Conservation (phyloP, 2,888 invertebrate species). For the Thereva nobilitata region DNA sequence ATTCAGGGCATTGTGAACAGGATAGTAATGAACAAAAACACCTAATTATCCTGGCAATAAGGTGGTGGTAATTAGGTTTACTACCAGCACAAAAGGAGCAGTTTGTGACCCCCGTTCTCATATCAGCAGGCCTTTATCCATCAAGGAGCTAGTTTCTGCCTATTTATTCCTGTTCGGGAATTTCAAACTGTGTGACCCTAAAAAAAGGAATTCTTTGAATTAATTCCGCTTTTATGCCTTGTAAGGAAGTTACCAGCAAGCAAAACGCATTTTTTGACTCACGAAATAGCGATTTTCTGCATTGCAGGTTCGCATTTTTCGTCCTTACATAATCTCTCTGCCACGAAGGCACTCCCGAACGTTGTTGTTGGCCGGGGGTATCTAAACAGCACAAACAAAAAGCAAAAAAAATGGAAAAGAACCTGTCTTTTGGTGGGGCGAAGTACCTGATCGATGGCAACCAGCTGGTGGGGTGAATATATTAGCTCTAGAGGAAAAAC, state of each 20-base stretch:
- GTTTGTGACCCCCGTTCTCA: too few species aligned
- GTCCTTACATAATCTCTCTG: neutral
- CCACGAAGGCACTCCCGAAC: constrained; percentile 2
- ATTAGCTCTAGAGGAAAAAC: constrained; percentile 24
- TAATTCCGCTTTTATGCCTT: constrained; percentile 2
- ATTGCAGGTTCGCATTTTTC: constrained; percentile 8
- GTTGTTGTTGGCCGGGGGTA: neutral
- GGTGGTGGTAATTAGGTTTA: too few species aligned
- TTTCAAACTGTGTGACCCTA: neutral
- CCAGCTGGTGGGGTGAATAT: constrained; percentile 15
- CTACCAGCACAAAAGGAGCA: too few species aligned
- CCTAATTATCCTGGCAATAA: too few species aligned
- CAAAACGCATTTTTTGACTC: constrained; percentile 19
- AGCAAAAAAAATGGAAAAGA: too few species aligned
- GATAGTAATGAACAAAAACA: too few species aligned
- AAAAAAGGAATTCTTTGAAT: neutral
- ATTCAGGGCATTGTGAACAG: too few species aligned
- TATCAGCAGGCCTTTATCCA: too few species aligned
- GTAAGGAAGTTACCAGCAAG: constrained; percentile 2
- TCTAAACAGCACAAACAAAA: too few species aligned
- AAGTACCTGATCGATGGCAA: constrained; percentile 8
- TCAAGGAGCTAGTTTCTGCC: too few species aligned
- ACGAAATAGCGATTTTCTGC: constrained; percentile 24
- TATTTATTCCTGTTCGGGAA: neutral
- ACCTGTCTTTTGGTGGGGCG: neutral